Evolutionary conservation across 2,888 invertebrate species (phyloP).

Genomic region (Drosophila cognata): DNA sequence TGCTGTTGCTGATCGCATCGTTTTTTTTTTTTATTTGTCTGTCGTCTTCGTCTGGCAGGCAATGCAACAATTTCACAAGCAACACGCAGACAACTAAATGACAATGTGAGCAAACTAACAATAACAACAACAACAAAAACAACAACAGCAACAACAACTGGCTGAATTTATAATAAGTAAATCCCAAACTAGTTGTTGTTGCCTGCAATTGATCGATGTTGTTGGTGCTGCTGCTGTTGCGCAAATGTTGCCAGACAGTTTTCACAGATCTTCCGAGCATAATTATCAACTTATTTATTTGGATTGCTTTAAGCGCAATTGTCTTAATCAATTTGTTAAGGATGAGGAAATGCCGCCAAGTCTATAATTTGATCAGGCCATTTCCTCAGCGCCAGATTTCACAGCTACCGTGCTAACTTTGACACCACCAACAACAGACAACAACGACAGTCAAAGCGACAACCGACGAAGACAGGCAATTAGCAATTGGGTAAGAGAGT

Average conservation of each 20-base stretch:
- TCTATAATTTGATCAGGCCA: constrained; percentile 56
- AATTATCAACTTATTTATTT: constrained; percentile 78
- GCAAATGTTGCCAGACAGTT: constrained; percentile 57
- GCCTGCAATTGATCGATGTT: constrained; percentile 61
- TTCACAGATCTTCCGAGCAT: constrained; percentile 58
- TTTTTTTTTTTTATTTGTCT: constrained; percentile 38
- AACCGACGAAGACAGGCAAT: constrained; percentile 56
- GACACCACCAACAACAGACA: constrained; percentile 66
- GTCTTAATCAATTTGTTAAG: constrained; percentile 78
- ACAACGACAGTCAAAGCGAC: constrained; percentile 17
- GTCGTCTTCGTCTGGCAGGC: constrained; percentile 58
- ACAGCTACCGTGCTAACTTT: constrained; percentile 79
- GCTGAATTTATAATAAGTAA: constrained; percentile 71
- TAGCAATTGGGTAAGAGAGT: constrained; percentile 59
- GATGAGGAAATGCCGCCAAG: constrained; percentile 69
- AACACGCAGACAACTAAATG: constrained; percentile 78
- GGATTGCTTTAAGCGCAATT: constrained; percentile 60
- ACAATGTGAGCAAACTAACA: constrained; percentile 75
- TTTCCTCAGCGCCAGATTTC: constrained; percentile 74
- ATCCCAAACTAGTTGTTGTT: constrained; percentile 38
- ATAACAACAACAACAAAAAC: constrained; percentile 32
- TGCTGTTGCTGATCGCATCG: constrained; percentile 56
- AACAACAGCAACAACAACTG: constrained; percentile 25
- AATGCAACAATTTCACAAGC: constrained; percentile 81
- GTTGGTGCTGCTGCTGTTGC: constrained; percentile 50